These are phyloP conservation scores for Esperia sulphurella DNA, from an alignment of 2,888 invertebrate genomes.

Conservation along the genomic window DNA sequence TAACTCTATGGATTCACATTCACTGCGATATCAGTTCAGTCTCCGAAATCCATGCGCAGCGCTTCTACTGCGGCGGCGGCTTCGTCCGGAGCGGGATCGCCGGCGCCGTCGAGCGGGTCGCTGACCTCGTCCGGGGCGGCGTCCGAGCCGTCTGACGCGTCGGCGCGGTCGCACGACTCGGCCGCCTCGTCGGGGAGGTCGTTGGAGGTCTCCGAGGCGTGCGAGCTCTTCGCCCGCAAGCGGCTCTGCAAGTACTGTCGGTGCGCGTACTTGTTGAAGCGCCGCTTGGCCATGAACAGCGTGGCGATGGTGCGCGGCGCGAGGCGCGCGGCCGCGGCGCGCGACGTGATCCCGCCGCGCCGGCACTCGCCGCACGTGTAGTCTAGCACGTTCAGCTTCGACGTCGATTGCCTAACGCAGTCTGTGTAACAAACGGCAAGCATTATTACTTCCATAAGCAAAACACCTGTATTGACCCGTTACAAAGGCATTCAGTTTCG, in stretches of 20 bases:
- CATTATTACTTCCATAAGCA: background rate
- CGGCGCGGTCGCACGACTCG: conserved; percentile 15
- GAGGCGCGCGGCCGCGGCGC: conserved; percentile 68
- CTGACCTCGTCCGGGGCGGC: conserved; percentile 10
- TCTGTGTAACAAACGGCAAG: conserved; percentile 40
- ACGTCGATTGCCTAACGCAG: conserved; percentile 69
- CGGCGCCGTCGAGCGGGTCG: conserved; percentile 15
- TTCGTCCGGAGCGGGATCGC: conserved; percentile 18
- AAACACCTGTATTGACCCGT: too few species aligned
- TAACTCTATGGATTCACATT: conserved; percentile 2
- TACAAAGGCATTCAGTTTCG: too few species aligned
- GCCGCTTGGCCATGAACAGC: conserved; percentile 75
- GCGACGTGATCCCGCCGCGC: conserved; percentile 73
- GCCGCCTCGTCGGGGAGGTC: conserved; percentile 15
- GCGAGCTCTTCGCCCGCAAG: conserved; percentile 14
- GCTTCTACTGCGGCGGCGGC: conserved; percentile 14
- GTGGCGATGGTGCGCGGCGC: conserved; percentile 75
- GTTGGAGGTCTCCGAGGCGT: conserved; percentile 1
- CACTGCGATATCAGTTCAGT: conserved; percentile 11
- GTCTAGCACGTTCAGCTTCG: conserved; percentile 63
- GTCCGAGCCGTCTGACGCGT: conserved; percentile 16
- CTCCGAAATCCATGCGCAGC: conserved; percentile 15
- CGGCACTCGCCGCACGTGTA: conserved; percentile 74
- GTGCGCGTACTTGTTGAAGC: conserved; percentile 77
- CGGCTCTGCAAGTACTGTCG: conserved; percentile 64